These are phyloP conservation scores for Podarcis siculus DNA, from an alignment of 2,797 vertebrate genomes.

Conservation along the genomic window DNA sequence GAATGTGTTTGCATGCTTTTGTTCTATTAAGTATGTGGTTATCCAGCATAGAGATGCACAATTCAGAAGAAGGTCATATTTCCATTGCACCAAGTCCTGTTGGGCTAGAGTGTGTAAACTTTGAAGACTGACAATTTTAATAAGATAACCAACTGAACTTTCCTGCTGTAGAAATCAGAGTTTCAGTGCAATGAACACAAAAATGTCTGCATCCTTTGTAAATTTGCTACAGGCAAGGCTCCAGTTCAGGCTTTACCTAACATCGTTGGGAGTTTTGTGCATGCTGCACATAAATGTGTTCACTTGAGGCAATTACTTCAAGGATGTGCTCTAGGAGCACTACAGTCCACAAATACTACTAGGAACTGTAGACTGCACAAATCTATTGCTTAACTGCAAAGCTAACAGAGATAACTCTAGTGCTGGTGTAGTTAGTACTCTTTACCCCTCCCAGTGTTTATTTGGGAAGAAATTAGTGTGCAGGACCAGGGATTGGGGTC, in stretches of 20 bases:
- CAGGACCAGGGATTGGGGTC: too few relatives aligned
- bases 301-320: slow-evolving; percentile 14
- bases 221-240: slow-evolving; percentile 49
- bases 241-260: slow-evolving; percentile 50
- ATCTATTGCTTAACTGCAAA: slow-evolving; percentile 7
- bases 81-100: not conserved
- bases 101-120: not conserved
- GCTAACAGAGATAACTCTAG: not conserved
- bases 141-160: slow-evolving; percentile 56
- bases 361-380: not conserved
- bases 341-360: not conserved
- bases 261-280: slow-evolving; percentile 33
- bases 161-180: slow-evolving; percentile 60
- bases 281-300: slow-evolving; percentile 22
- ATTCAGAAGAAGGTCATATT: not conserved
- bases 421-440: not conserved
- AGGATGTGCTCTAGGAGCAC: not conserved
- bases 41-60: slow-evolving; percentile 1
- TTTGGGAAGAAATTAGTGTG: slow-evolving; percentile 5
- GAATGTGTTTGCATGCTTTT: not conserved
- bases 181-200: slow-evolving; percentile 44
- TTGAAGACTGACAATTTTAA: slow-evolving; percentile 43
- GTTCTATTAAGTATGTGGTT: slow-evolving; percentile 42
- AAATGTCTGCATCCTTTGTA: slow-evolving; percentile 35
- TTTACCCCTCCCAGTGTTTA: not conserved